These are phyloP conservation scores for Tichodroma muraria DNA, from an alignment of 2,113 vertebrate species.

Conservation along the genomic window DNA sequence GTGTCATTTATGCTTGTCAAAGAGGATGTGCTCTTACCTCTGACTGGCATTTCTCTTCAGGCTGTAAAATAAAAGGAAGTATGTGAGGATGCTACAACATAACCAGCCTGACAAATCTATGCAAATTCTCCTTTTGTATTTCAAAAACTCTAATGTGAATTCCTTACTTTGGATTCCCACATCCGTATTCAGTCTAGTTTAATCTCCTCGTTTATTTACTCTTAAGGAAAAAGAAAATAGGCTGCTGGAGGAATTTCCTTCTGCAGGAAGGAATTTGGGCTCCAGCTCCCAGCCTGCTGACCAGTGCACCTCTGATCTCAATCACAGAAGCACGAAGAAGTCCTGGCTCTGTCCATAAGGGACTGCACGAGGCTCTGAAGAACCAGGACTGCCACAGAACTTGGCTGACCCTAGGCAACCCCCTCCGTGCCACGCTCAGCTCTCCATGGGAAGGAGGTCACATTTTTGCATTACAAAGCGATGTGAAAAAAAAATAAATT, in stretches of 20 bases:
- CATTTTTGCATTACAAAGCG: background rate
- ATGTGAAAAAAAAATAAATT: background rate
- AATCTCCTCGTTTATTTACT: background rate
- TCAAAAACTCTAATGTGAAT: background rate
- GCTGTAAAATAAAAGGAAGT: conserved; percentile 69
- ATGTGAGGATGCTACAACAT: background rate
- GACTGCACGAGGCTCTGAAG: background rate
- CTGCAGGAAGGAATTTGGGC: background rate
- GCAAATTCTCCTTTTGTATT: background rate
- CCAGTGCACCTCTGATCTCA: background rate
- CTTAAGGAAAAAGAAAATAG: background rate
- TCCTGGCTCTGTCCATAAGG: background rate
- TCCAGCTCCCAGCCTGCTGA: background rate
- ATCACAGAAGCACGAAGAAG: fast-evolving
- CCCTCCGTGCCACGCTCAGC: background rate
- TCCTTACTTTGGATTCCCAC: background rate
- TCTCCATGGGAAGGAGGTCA: background rate
- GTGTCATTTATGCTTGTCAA: background rate
- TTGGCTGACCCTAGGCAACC: background rate
- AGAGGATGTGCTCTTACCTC: conserved; percentile 78
- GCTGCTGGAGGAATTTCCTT: background rate
- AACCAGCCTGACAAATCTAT: background rate
- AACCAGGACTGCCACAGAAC: background rate
- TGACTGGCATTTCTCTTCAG: conserved; percentile 97
- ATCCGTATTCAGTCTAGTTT: background rate